Conservation (phyloP, 2,888 invertebrate genomes). For the Coenonympha glycerion region DNA sequence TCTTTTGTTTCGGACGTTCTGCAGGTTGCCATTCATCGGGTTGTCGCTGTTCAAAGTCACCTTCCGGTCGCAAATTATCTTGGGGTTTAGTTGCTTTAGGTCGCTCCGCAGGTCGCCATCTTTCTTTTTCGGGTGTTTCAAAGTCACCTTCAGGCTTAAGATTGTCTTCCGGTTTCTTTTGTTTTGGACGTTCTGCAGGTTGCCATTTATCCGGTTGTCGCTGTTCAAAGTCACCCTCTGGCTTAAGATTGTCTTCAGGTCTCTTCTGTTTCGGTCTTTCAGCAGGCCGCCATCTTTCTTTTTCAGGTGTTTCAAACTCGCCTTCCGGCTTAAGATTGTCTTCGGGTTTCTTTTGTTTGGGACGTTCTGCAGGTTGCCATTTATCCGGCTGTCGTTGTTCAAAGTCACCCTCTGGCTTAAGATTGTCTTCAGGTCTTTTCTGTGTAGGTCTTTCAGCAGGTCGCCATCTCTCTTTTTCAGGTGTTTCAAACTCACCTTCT, state of each 20-base stretch:
- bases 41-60: constrained; percentile 64
- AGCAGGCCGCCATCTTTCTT: constrained; percentile 63
- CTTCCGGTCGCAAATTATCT: constrained; percentile 78
- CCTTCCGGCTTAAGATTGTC: constrained; percentile 78
- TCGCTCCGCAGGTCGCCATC: constrained; percentile 64
- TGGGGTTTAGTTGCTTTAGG: constrained; percentile 48
- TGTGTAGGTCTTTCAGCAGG: constrained; percentile 49
- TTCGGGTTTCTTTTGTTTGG: constrained; percentile 69
- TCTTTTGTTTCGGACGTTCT: constrained; percentile 76
- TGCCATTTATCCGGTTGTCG: neutral
- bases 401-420: constrained; percentile 71
- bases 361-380: constrained; percentile 71
- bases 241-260: constrained; percentile 70
- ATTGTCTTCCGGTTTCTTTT: constrained; percentile 42
- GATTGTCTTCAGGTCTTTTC: constrained; percentile 63
- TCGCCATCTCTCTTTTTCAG: constrained; percentile 44
- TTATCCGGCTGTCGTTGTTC: constrained; percentile 47
- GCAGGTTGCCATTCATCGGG: constrained; percentile 68
- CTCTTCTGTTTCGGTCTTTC: constrained; percentile 66
- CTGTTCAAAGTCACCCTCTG: constrained; percentile 68
- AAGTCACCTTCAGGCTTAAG: constrained; percentile 66
- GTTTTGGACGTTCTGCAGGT: constrained; percentile 1
- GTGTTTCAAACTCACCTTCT: constrained; percentile 73
- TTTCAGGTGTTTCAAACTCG: constrained; percentile 61
- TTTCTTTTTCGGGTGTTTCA: constrained; percentile 55